These are phyloP conservation scores for Palaemon carinicauda DNA, from an alignment of 1,140 invertebrate species.

Conservation along the genomic window DNA sequence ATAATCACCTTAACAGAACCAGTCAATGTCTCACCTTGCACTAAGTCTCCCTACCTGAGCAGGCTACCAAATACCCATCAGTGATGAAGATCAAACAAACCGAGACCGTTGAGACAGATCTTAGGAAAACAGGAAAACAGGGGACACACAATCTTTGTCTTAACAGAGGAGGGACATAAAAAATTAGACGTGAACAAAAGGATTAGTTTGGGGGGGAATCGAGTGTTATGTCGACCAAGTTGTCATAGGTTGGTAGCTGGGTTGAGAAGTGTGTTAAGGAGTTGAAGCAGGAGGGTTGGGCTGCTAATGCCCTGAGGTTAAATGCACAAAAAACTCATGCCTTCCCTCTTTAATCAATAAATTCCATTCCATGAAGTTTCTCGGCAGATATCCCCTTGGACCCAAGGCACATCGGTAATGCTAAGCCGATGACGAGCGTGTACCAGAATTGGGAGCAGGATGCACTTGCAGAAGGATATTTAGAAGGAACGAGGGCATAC, in stretches of 20 bases:
- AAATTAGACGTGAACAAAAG: too few relatives aligned
- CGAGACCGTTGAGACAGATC: too few relatives aligned
- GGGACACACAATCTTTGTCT: neutral
- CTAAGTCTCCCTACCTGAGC: too few relatives aligned
- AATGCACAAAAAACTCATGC: slow-evolving; percentile 45
- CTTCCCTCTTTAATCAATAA: slow-evolving; percentile 53
- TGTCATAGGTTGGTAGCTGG: neutral
- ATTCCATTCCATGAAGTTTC: slow-evolving; percentile 20
- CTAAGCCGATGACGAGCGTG: neutral
- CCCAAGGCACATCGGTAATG: too few relatives aligned
- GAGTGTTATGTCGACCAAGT: neutral
- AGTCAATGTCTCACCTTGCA: too few relatives aligned
- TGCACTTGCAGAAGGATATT: too few relatives aligned
- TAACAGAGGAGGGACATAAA: too few relatives aligned
- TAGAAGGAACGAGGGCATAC: neutral
- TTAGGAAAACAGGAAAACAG: neutral
- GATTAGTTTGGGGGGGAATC: too few relatives aligned
- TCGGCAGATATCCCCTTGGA: neutral
- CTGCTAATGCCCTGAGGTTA: slow-evolving; percentile 47
- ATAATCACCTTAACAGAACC: neutral
- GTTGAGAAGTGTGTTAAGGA: slow-evolving; percentile 12
- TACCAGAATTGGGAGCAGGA: neutral
- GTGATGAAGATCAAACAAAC: too few relatives aligned
- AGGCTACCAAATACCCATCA: too few relatives aligned
- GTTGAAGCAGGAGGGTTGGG: neutral